Evolutionary conservation across 2,797 vertebrate genomes (phyloP).

Genomic region (Spea hammondii): DNA sequence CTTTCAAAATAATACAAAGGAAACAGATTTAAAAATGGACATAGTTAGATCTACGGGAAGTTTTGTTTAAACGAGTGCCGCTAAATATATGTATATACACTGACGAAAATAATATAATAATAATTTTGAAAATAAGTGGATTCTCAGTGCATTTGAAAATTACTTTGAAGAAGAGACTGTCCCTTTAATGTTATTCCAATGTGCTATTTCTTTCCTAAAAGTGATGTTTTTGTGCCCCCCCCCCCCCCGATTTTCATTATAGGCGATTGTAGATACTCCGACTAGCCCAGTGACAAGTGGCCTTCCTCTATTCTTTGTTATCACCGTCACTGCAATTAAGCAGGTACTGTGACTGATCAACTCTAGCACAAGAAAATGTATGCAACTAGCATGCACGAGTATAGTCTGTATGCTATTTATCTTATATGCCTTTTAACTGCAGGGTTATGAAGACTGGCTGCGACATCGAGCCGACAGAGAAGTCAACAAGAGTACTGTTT

Average conservation of each 20-base stretch:
- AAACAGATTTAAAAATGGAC: no score
- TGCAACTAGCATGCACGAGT: no score
- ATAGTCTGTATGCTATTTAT: constrained; percentile 7
- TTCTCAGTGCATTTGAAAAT: no score
- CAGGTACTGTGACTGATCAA: constrained; percentile 73
- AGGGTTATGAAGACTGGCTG: constrained; percentile 99
- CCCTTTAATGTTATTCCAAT: not conserved
- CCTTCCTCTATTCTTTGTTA: constrained; percentile 97
- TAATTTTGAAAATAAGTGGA: no score
- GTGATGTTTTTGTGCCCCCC: constrained; percentile 34
- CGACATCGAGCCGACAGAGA: constrained; percentile 96
- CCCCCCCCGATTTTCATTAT: constrained; percentile 2
- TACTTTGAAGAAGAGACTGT: not conserved
- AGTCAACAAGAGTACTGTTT: constrained; percentile 91
- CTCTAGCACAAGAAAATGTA: not conserved
- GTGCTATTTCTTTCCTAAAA: not conserved
- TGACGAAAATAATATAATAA: no score
- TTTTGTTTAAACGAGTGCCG: no score
- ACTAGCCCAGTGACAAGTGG: constrained; percentile 97
- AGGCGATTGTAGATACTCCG: constrained; percentile 99
- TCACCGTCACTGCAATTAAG: constrained; percentile 96
- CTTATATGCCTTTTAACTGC: constrained; percentile 49
- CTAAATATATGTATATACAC: no score
- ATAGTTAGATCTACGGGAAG: no score
- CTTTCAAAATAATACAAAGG: no score